These are phyloP conservation scores for Paedocypris micromegethes DNA, from an alignment of 2,797 vertebrate species.

Conservation along the genomic window DNA sequence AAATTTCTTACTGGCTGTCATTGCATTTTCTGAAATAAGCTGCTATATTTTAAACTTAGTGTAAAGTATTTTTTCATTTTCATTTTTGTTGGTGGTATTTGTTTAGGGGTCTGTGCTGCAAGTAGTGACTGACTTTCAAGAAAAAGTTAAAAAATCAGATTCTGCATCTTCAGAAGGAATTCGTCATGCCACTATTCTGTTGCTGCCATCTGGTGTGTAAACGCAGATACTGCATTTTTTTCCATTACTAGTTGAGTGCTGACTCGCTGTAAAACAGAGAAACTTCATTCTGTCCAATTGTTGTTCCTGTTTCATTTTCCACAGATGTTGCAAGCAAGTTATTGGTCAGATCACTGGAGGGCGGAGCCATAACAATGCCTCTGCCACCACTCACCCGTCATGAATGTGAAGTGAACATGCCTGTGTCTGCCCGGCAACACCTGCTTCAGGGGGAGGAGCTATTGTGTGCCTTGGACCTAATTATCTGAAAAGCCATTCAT, in stretches of 20 bases:
- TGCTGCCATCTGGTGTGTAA: conserved; percentile 86
- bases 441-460: conserved; percentile 93
- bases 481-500: conserved; percentile 74
- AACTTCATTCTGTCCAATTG: neutral
- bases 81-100: conserved; percentile 31
- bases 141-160: conserved; percentile 79
- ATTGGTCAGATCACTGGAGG: conserved; percentile 80
- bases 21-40: neutral
- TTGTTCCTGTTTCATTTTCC: neutral
- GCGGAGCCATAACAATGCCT: conserved; percentile 70
- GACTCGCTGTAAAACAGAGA: too few species aligned
- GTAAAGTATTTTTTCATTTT: neutral
- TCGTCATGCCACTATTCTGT: conserved; percentile 78
- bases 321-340: conserved; percentile 86
- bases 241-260: neutral
- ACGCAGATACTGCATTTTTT: neutral
- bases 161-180: conserved; percentile 62
- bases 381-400: conserved; percentile 90
- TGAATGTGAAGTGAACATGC: conserved; percentile 93
- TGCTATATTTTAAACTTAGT: neutral
- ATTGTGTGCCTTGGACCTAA: conserved; percentile 88
- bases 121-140: conserved; percentile 65
- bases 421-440: conserved; percentile 85
- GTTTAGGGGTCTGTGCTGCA: conserved; percentile 72
- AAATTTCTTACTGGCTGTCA: neutral